Base-by-base conservation (phyloP, 23 tunicate species). In the Clavelina lepadiformis region DNA sequence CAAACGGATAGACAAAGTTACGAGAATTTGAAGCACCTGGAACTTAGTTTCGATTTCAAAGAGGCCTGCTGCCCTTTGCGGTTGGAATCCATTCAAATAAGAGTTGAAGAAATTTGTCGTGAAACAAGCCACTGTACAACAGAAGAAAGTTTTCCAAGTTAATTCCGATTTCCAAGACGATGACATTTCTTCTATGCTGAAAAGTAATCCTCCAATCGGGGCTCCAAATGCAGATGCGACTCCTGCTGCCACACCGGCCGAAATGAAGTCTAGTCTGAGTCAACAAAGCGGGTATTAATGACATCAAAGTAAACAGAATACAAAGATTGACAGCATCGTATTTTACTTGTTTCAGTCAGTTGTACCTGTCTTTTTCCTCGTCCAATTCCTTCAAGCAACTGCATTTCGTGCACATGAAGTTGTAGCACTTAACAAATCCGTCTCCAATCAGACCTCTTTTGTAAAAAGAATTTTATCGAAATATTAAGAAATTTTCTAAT, bases 171-270 rank as follows among this genome's bases (percentile, higher is more conserved):
- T 80, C 96, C 96, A 87, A 51, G 80, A 87, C 0, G 88, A 80
- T 1, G 96, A 87, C 20, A 87, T 88, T 59, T 87, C 96, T 36
- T 87, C 96, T 88, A 87, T 87, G 38, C 82, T 73, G 68, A 87
- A 87, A 3, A 87, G 67, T 35, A 87, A 73, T 13, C 96, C 96
- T 3, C 96, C 96, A 20, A 87, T 88, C 3, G 96, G 96, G 5
- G 96, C 96, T 29, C 96, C 96, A 37, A 87, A 87, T 4, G 96
- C 96, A 2, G 88, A 80, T n/a, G 96, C 78, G 23, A 87, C 96
- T 3, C 96, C 96, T 2, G 96, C 96, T 0, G 96, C 96, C 8
- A 72, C 96, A 31, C 96, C 96, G 28, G 96, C 96, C 6, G 96
- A 87, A 22, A 87, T 87, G 58, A 87, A 87, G 75, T 87, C n/a